These are phyloP conservation scores for Canis aureus DNA, from an alignment of 2,113 vertebrate genomes.

Conservation along the genomic window DNA sequence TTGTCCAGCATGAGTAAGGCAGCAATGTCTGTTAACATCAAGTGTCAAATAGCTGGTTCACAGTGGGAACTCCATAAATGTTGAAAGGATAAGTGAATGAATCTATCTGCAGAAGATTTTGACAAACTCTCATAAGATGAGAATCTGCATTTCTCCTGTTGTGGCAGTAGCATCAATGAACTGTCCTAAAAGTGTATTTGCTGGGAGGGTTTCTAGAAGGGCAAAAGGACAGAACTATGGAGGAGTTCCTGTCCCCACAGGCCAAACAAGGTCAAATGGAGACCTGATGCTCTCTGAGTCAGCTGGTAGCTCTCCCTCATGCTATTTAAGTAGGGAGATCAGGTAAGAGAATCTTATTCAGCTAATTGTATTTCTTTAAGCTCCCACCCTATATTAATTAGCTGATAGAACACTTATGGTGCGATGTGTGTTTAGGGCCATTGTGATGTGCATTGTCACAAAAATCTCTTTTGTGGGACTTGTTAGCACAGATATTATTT, in stretches of 20 bases:
- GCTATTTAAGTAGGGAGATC: neutral
- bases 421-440: slow-evolving; percentile 29
- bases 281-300: neutral
- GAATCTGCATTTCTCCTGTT: neutral
- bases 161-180: neutral
- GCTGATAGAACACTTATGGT: slow-evolving; percentile 40
- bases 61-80: neutral
- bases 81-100: neutral
- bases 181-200: neutral
- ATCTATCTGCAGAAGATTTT: neutral
- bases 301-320: neutral
- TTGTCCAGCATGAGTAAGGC: neutral
- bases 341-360: neutral
- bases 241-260: neutral
- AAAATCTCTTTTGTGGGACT: slow-evolving; percentile 77
- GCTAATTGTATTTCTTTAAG: slow-evolving; percentile 38
- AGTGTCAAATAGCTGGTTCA: fast-evolving
- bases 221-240: neutral
- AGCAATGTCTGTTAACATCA: neutral
- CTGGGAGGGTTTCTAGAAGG: neutral
- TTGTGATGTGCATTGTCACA: neutral
- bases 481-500: slow-evolving; percentile 74
- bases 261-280: neutral
- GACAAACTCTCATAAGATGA: neutral
- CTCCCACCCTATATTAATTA: slow-evolving; percentile 55